Base-by-base conservation (phyloP, 2,113 vertebrate species). In the Hucho hucho region DNA sequence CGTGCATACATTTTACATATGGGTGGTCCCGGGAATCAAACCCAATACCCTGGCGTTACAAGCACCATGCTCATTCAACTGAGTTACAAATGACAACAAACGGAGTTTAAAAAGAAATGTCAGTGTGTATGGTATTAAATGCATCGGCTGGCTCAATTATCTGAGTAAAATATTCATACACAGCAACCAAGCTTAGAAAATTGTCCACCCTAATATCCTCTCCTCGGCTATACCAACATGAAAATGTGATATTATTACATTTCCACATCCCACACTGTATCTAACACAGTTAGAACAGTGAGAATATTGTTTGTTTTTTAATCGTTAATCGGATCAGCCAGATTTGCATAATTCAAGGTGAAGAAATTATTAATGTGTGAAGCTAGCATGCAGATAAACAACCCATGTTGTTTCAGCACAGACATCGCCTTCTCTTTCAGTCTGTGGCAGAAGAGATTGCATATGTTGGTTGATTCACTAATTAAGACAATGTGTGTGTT, bases 281-380 rank as follows among this genome's bases (percentile, higher is more conserved):
- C 22, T 43, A 64, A 26, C n/a, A 25, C 16, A 46, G 72, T 20
- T n/a, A 16, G 32, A 64, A 25, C 37, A 29, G 59, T 9, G 14
- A 64, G 24, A 61, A 59, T 61, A n/a, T 32, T 58, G 74, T 61
- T 75, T 75, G 29, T 11, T 32, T 67, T 68, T 59, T 29, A 46
- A 68, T 71, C 47, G 47, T 43, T 69, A 49, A 72, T 65, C 69
- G 49, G 58, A 63, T 71, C 13, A 56, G 11, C 9, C 0, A 9
- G 32, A 70, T 75, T 66, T 59, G 29, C 24, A 32, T 68, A 64
- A 61, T 63, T 58, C 20, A n/a, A 4, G 3, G 22, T 58, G 24
- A 16, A 11, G 32, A 49, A 32, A 65, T 71, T 59, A 56, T 70
- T 75, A 24, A 75, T 28, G 24, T 67, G 49, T 46, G 26, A 29